Base-by-base conservation (phyloP, 2,797 vertebrate species). In the Anguilla pacifica region DNA sequence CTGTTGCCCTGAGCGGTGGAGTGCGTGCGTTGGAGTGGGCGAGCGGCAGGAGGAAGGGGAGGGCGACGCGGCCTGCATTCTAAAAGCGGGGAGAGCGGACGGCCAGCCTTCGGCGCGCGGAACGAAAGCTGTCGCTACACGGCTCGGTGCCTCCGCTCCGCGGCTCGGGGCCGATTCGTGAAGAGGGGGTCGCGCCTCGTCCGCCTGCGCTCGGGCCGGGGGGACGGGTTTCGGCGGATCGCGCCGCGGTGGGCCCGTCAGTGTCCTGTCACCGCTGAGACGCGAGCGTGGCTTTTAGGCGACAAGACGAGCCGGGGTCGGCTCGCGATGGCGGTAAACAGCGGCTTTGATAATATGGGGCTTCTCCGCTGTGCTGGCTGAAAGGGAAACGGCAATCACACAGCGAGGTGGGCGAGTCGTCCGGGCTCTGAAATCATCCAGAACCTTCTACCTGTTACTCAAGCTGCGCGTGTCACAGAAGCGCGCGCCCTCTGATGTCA, bases 241-340 rank as follows among this genome's bases (percentile, higher is more conserved):
- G 46, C 64, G 15, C 10, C n/a, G 49, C n/a, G 19, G 25, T 25
- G 28, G 35, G 25, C 15, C 31, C n/a, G 87, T 88, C 84, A 84
- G 88, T 88, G 64, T 43, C 25, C 79, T 91, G 89, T 91, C 88
- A 85, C 86, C 43, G 89, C 85, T 0, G 89, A 72, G 85, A 35
- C 39, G 72, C 70, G 25, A 88, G 92, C 91, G 28, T 87, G 86
- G 85, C 89, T 88, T 90, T 90, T 89, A 86, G 85, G 85, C 85
- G 90, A 89, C 93, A 86, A 82, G 90, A 88, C 84, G 84, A 81
- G 3, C 90, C 90, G 92, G 88, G 84, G 86, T 91, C 88, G 89
- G 88, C 90, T 90, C 91, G 89, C 89, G 93, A 91, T 87, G 82
- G 88, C 67, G 90, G 61, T 91, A 92, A 92, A 93, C 92, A 72